Conservation (phyloP, 2,888 invertebrate species). For the Priapulus caudatus region DNA sequence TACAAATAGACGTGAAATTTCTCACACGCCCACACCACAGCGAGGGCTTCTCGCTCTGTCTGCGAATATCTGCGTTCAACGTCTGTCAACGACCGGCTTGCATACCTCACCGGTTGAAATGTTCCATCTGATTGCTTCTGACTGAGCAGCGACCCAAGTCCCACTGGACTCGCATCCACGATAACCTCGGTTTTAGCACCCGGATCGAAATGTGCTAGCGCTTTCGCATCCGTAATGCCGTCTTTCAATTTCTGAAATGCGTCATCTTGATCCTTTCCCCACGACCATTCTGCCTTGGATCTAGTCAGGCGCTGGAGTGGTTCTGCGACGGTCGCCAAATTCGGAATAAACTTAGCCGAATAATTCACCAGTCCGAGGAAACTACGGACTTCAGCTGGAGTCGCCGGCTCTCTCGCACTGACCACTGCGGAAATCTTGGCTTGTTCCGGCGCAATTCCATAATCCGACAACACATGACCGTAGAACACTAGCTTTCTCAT, state of each 20-base stretch:
- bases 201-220: constrained; percentile 17
- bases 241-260: too few relatives aligned
- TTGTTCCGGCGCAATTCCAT: too few relatives aligned
- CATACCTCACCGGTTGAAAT: constrained; percentile 10
- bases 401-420: constrained; percentile 17
- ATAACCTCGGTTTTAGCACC: constrained; percentile 14
- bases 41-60: constrained; percentile 23
- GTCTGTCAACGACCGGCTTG: constrained; percentile 13
- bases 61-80: constrained; percentile 21
- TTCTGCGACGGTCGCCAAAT: constrained; percentile 19
- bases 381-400: constrained; percentile 20
- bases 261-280: too few relatives aligned
- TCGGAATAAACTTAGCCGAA: constrained; percentile 21
- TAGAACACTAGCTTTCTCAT: constrained; percentile 17
- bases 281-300: constrained; percentile 13
- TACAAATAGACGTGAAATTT: constrained; percentile 26
- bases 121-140: background rate
- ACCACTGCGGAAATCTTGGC: constrained; percentile 21
- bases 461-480: constrained; percentile 9
- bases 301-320: constrained; percentile 20
- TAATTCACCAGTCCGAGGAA: constrained; percentile 23
- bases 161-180: constrained; percentile 19
- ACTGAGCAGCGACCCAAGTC: too few relatives aligned
- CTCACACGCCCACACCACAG: constrained; percentile 26
- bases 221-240: too few relatives aligned